Base-by-base conservation (phyloP, 2,888 invertebrate genomes). In the Adelphocoris suturalis region DNA sequence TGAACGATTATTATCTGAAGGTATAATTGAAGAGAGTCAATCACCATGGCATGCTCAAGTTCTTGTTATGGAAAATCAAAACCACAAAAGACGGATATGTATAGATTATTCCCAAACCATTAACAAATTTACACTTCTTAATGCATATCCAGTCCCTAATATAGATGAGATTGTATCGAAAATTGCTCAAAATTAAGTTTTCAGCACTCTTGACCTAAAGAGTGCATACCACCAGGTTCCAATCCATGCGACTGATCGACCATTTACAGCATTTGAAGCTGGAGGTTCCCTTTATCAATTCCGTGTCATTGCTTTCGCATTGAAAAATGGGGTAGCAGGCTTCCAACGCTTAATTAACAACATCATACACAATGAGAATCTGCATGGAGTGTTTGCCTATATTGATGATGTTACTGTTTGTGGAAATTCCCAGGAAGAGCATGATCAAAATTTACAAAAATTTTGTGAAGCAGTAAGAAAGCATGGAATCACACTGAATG, bases 341-440 rank as follows among this genome's bases (percentile, higher is more conserved):
- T n/a, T n/a, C n/a, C n/a, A n/a, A n/a, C 61, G 68, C 12, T 28
- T 75, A 28, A 86, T 86, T 47, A 46, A 86, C n/a, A 75, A 46
- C 9, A 86, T 86, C 7, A 89, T 89, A 28, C 55, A 55, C 19
- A n/a, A 27, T 55, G 90, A 90, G 55, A 90, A 90, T 13, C 28
- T 85, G 27, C n/a, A 46, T 14, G 86, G 81, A 28, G 88, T 61
- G 12, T 86, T 47, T 28, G 78, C 78, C 0, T 90, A 90, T 52
- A 55, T 89, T 28, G 87, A 90, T 88, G 90, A 87, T 55, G 68
- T 90, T 19, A 87, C 87, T 16, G 87, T 90, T 16, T 75, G 75
- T 28, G 87, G 87, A 7, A 75, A 47, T 27, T 23, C 76, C 16
- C 19, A 87, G n/a, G 76, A 23, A 19, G 87, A 87, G 28, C 87